Base-by-base conservation (phyloP, 2,113 vertebrate species). In the Plestiodon gilberti region DNA sequence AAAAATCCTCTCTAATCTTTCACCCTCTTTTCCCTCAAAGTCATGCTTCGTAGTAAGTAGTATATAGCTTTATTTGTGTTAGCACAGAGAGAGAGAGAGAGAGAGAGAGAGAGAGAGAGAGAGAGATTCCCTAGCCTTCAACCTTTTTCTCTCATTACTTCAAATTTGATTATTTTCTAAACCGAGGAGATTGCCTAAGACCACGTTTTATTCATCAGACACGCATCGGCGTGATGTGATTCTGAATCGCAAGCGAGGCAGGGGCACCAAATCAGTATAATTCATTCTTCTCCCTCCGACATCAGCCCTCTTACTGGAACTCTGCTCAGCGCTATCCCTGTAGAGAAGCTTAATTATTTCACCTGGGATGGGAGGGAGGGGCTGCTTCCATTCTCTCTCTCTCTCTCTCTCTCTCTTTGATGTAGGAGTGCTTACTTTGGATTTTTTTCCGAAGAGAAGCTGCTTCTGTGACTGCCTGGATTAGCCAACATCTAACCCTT, bases 101-200 rank as follows among this genome's bases (percentile, higher is more conserved):
- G 23, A 1, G 43, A 48, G 28, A 28, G 67, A n/a, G 4, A 2
- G 5, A 33, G n/a, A 28, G 25, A 28, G 30, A 20, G 23, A 18
- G 20, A 15, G 25, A 52, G 81, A 64, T 18, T 71, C 64, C 77
- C n/a, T 62, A 35, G 22, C 18, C 33, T 87, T 75, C 78, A 67
- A 33, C 30, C 67, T 77, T 67, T 52, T 28, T 52, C 30, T 74
- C 57, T 64, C 59, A 52, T 74, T 73, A 81, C 59, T 81, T 81
- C 85, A 87, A 55, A 75, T 87, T 28, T 87, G 85, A 87, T 87
- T 87, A 81, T 62, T 81, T 75, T 81, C 71, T 81, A 81, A 81
- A 87, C n/a, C 25, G 38, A 65, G 40, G 85, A 81, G 57, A 81
- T 87, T 38, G 67, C 65, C 55, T 80, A 86, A 86, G 78, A 74